Evolutionary conservation across 2,797 vertebrate genomes (phyloP).

Genomic region (Nothura maculosa): DNA sequence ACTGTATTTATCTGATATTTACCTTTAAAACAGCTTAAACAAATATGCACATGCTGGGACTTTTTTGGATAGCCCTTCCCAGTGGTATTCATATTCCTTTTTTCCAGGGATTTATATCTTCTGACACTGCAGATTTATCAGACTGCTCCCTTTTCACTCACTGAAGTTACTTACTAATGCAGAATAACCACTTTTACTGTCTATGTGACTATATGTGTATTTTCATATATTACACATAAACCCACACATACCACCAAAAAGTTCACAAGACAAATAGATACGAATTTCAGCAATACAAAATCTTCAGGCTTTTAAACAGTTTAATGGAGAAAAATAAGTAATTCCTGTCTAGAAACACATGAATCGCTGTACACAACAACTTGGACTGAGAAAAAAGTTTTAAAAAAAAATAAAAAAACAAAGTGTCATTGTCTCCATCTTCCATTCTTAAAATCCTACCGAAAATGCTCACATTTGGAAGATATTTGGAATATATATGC

Average conservation of each 20-base stretch:
- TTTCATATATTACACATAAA: background rate
- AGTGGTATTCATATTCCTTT: background rate
- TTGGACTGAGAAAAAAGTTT: background rate
- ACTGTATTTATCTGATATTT: background rate
- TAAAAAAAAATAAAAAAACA: no score
- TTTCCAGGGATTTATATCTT: slow-evolving; percentile 8
- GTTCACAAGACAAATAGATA: slow-evolving; percentile 8
- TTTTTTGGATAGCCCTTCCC: background rate
- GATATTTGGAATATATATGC: background rate
- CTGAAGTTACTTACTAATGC: background rate
- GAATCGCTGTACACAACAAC: background rate
- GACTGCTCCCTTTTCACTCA: background rate
- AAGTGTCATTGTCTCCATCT: background rate
- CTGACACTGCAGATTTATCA: background rate
- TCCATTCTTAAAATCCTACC: background rate
- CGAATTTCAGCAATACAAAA: background rate
- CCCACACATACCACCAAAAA: background rate
- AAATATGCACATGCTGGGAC: background rate
- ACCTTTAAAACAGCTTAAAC: background rate
- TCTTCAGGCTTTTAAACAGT: background rate
- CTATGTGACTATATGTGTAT: background rate
- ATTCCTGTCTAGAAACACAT: slow-evolving; percentile 4
- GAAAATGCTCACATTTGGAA: background rate
- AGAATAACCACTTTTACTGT: background rate
- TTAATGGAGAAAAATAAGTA: slow-evolving; percentile 11